Evolutionary conservation across 2,797 vertebrate genomes (phyloP), one percentile per base, ranked within the genome.

Genomic region (Bovichtus diacanthus): DNA sequence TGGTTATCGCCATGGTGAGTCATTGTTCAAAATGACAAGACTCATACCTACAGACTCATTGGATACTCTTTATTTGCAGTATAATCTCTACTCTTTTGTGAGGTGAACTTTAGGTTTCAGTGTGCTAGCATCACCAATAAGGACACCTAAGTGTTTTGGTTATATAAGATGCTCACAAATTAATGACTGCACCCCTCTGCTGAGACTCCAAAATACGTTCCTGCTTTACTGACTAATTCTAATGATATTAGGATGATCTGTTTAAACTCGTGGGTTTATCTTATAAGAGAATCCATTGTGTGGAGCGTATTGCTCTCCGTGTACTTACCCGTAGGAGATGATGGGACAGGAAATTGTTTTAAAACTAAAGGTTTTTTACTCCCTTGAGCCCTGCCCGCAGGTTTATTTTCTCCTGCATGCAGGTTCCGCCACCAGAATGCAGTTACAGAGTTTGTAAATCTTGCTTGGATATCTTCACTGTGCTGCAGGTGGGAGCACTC

Each of bases 401-500:
- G 64, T 79, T 76, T 77, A 46, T 80, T 77, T 85, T 68, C 67
- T 50, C 78, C 38, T 49, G 16, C 55, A 36, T 69, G 53, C 36
- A 59, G 64, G 16, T 82, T 78, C 41, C 82, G 76, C 64, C 49
- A 78, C 31, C 41, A 76, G 62, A 84, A 84, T 72, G 77, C 50
- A 70, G 49, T 82, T 81, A 86, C 54, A 68, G 78, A 78, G 74
- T 62, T 75, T 85, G 84, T 90, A 90, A 90, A 93, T 90, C 78
- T 76, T 66, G 21, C 56, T 54, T 62, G 27, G 67, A 87, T 81
- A 70, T 85, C 76, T 81, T 78, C 46, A 10, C 82, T 74, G 62
- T 77, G 71, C 64, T 82, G 77, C 90, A 92, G 91, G 82, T 90
- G 84, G 79, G 85, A 90, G 76, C 80, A 80, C 74, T 86, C 84